Percentiles rank a stretch among this genome's conserved stretches.
Conservation (phyloP, 2,113 vertebrate species). For the Dipodomys stephensi region DNA sequence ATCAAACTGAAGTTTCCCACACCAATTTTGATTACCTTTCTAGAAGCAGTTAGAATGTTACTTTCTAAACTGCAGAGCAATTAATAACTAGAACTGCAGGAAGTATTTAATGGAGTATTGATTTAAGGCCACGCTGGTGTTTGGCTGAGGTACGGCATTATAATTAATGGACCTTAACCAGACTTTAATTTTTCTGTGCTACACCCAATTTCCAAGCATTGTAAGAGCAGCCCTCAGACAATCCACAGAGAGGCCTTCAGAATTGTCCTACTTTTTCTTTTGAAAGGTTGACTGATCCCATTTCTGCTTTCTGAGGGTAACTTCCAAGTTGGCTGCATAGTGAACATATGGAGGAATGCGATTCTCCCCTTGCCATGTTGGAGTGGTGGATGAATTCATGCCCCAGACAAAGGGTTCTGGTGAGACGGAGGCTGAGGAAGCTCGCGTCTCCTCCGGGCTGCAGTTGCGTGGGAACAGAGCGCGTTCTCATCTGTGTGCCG, state of each 20-base stretch:
- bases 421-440: not conserved
- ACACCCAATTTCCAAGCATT: conserved; percentile 50
- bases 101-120: conserved; percentile 86
- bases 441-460: not conserved
- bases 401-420: not conserved
- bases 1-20: conserved; percentile 30
- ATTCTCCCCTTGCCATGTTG: conserved; percentile 16
- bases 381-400: not conserved
- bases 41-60: conserved; percentile 77
- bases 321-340: not conserved
- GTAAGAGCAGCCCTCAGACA: conserved; percentile 22
- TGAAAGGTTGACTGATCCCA: conserved; percentile 21
- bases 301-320: not conserved
- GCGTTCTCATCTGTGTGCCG: not conserved
- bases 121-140: conserved; percentile 81
- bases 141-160: conserved; percentile 68
- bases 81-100: conserved; percentile 78
- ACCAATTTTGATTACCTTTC: conserved; percentile 66
- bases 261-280: not conserved
- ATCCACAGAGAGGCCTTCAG: not conserved
- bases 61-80: conserved; percentile 78
- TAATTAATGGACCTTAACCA: conserved; percentile 71
- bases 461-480: not conserved
- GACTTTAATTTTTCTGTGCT: conserved; percentile 75
- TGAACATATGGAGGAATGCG: conserved; percentile 26